Percentiles rank a stretch among this genome's conserved stretches.
phyloP scores from a whole-genome alignment of 1,140 invertebrate genomes.

The Danaus plexippus region DNA sequence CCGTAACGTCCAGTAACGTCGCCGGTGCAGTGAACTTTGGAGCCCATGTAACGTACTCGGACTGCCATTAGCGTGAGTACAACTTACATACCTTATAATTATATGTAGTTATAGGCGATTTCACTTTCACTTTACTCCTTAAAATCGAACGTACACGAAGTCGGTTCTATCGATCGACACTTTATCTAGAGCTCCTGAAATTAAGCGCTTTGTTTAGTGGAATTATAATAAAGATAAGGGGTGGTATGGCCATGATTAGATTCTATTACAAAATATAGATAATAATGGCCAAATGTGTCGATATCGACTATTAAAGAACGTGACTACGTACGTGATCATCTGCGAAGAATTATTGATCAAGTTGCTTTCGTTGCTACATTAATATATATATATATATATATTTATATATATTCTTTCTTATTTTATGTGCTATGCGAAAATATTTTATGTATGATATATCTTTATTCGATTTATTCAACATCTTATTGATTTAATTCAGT shows the following conservation, averaged over 20 bases:
- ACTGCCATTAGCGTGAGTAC: constrained; percentile 47
- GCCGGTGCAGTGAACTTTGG: constrained; percentile 41
- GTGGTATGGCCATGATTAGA: constrained; percentile 10
- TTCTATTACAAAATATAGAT: constrained; percentile 12
- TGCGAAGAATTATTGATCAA: constrained; percentile 37
- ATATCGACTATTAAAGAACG: constrained; percentile 23
- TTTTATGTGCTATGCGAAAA: neutral
- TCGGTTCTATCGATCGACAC: constrained; percentile 48
- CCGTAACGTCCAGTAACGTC: constrained; percentile 31
- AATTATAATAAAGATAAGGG: constrained; percentile 20
- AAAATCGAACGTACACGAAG: constrained; percentile 13
- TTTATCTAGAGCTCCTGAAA: constrained; percentile 35
- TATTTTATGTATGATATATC: constrained; percentile 11
- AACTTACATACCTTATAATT: constrained; percentile 8
- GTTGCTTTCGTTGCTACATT: constrained; percentile 6
- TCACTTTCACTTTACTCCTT: constrained; percentile 5
- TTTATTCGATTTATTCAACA: constrained; percentile 16
- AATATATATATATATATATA: constrained; percentile 1
- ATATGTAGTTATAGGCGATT: neutral
- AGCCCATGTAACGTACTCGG: constrained; percentile 50
- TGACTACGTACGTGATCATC: constrained; percentile 3
- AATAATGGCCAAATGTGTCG: constrained; percentile 14
- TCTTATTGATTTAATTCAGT: constrained; percentile 23
- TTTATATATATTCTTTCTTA: neutral
- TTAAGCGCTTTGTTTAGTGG: constrained; percentile 33